Evolutionary conservation across 2,888 invertebrate species (phyloP).

Genomic region (Acrocyrtus sp.): DNA sequence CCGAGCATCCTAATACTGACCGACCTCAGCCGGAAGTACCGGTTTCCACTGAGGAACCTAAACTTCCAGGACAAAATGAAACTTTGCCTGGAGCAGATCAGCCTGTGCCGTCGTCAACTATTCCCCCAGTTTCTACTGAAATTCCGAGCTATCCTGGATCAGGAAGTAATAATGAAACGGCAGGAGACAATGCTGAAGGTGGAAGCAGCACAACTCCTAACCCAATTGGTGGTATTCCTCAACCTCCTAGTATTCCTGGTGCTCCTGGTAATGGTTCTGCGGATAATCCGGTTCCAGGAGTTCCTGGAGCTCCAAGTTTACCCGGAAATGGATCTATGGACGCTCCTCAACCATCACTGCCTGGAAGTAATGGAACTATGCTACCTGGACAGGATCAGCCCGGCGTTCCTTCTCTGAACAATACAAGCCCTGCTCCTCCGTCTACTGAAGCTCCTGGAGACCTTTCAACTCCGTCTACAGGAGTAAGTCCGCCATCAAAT

Average conservation of each 20-base stretch:
- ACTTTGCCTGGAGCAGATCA: constrained; percentile 32
- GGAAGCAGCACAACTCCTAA: background rate
- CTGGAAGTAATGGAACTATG: constrained; percentile 22
- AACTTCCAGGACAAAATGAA: constrained; percentile 16
- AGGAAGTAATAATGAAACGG: constrained; percentile 4
- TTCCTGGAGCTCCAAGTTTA: constrained; percentile 5
- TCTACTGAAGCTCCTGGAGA: background rate
- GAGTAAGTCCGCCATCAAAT: too few relatives aligned
- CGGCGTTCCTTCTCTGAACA: background rate
- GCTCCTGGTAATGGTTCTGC: constrained; percentile 29
- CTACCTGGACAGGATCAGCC: constrained; percentile 20
- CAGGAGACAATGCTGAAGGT: constrained; percentile 17
- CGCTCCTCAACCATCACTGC: constrained; percentile 7
- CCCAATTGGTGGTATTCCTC: background rate
- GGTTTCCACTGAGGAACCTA: constrained; percentile 53
- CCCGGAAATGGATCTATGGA: constrained; percentile 3
- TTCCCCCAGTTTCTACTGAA: constrained; percentile 17
- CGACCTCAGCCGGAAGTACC: constrained; percentile 60
- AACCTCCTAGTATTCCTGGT: constrained; percentile 15
- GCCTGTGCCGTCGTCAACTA: constrained; percentile 2
- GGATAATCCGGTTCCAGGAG: constrained; percentile 17
- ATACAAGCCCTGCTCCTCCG: background rate
- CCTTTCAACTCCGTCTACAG: too few relatives aligned
- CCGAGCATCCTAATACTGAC: too few relatives aligned
- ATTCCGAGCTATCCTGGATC: constrained; percentile 16